Evolutionary conservation across 2,113 vertebrate genomes (phyloP), one percentile per base, ranked within the genome.

Genomic region (Vulpes lagopus): DNA sequence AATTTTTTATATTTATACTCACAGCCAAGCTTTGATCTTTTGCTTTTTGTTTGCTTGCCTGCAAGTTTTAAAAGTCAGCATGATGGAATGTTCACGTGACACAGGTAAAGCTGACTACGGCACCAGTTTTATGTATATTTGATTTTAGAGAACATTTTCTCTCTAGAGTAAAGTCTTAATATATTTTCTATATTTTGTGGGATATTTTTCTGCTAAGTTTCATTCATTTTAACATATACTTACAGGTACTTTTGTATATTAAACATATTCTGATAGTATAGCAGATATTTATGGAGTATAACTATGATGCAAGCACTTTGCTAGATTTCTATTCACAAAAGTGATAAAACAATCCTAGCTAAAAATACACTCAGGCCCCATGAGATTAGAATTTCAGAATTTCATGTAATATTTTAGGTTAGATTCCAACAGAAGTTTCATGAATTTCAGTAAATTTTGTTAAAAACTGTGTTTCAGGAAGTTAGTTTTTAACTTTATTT

Each of bases 1-100:
- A 83, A 88, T 73, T 80, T 89, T 89, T 92, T 82, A 55, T 91
- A 11, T 89, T 95, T 92, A 23, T 8, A 51, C 5, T 67, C 10
- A 30, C 30, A 69, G 30, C 32, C 11, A 51, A 5, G 65, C 53
- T 81, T 81, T 69, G 3, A 73, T n/a, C 11, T 82, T 15, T 94
- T 69, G 2, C 19, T 65, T 65, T 96, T 90, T 83, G 59, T 71
- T 84, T 88, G 11, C 11, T 76, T 79, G 38, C 14, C 43, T 82
- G 3, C 64, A n/a, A 19, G 9, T 59, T 80, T 87, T 81, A 73
- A 81, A 65, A 35, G 9, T 51, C 51, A 15, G 22, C 12, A 16
- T 78, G 12, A 78, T 11, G 38, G 17, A 60, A 49, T 89, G 60
- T 65, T 14, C 53, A 3, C 35, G 11, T 69, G 49, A 83, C 60